Conservation (phyloP, 37 sponge, comb jelly and placozoan species). For the Eunapius fragilis region DNA sequence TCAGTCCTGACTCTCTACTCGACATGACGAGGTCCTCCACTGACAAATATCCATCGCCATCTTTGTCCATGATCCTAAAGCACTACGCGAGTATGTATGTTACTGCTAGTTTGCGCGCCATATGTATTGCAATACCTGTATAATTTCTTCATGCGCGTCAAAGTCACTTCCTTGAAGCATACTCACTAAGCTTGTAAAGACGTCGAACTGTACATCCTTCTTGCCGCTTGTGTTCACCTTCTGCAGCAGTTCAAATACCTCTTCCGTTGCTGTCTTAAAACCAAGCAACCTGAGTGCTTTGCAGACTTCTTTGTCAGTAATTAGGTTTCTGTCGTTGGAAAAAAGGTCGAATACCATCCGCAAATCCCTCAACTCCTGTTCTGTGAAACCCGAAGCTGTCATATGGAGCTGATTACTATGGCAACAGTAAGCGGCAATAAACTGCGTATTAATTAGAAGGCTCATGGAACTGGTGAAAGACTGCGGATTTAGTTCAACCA, state of each 20-base stretch:
- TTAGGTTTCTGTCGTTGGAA: conserved; percentile 3
- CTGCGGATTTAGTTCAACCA: background rate
- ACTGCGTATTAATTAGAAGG: background rate
- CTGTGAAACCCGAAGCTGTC: conserved; percentile 12
- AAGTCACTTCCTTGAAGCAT: conserved; percentile 53
- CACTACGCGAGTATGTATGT: background rate
- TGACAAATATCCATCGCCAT: conserved; percentile 28
- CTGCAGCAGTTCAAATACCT: conserved; percentile 14
- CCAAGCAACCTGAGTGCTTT: conserved; percentile 44
- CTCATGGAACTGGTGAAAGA: background rate
- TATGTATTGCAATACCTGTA: conserved; percentile 26
- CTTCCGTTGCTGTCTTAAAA: conserved; percentile 16
- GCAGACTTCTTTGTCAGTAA: conserved; percentile 12
- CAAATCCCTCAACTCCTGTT: conserved; percentile 74
- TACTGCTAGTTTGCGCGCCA: conserved; percentile 11
- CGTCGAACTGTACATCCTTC: conserved; percentile 25
- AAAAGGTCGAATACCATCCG: conserved; percentile 66
- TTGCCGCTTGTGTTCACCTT: conserved; percentile 1
- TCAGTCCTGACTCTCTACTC: conserved; percentile 24
- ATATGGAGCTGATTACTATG: background rate
- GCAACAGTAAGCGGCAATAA: no score
- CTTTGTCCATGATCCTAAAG: conserved; percentile 51
- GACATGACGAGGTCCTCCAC: conserved; percentile 33
- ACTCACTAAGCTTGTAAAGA: conserved; percentile 53
- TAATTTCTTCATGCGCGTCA: conserved; percentile 76